Evolutionary conservation across 2,113 vertebrate genomes (phyloP).

Genomic region (Ceyx cyanopectus): DNA sequence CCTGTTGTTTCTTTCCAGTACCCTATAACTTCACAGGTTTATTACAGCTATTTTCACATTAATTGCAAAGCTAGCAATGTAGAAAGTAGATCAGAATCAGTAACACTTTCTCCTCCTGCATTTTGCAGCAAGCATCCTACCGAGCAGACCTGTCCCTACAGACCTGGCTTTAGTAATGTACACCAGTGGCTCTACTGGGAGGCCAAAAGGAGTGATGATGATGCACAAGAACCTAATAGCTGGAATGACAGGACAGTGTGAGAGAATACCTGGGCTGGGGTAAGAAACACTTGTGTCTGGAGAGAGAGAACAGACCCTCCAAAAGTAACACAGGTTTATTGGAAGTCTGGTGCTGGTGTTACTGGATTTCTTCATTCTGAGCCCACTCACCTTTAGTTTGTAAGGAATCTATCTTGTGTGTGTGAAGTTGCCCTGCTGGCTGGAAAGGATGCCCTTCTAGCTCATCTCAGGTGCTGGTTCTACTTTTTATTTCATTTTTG

Average conservation of each 20-base stretch:
- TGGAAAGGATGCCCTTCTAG: background rate
- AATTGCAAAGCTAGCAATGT: background rate
- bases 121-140: constrained; percentile 75
- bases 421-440: background rate
- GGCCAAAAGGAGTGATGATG: constrained; percentile 97
- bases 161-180: constrained; percentile 98
- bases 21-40: background rate
- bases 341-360: background rate
- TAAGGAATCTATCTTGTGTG: background rate
- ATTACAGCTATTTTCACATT: background rate
- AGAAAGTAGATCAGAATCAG: background rate
- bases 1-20: background rate
- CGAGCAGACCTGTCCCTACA: constrained; percentile 82
- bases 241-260: constrained; percentile 96
- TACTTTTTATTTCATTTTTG: background rate
- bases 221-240: constrained; percentile 93
- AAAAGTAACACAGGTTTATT: background rate
- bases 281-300: constrained; percentile 68
- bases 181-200: constrained; percentile 95
- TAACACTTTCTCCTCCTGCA: background rate
- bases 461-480: background rate
- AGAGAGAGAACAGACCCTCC: background rate
- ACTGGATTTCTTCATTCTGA: background rate
- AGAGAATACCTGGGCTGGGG: constrained; percentile 95
- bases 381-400: background rate